Evolutionary conservation across 1,140 invertebrate species (phyloP).

Genomic region (Helicoverpa zea): DNA sequence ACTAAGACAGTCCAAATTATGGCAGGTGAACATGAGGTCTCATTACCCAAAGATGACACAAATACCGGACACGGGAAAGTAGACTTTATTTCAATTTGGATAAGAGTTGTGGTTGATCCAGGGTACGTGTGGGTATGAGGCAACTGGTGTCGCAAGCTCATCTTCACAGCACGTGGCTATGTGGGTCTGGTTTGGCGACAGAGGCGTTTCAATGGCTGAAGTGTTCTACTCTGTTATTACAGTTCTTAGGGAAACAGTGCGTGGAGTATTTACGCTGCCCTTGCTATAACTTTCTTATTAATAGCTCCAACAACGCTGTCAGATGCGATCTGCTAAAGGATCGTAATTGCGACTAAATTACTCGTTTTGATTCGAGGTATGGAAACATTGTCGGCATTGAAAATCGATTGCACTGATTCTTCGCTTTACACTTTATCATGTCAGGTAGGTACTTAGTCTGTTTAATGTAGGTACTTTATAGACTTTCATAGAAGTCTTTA

Average conservation of each 20-base stretch:
- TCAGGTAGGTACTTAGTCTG: no score
- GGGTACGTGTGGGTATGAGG: constrained; percentile 21
- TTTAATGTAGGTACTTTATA: background rate
- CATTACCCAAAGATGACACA: constrained; percentile 9
- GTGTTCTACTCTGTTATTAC: background rate
- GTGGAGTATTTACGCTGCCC: background rate
- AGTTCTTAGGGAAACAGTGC: background rate
- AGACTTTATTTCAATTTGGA: background rate
- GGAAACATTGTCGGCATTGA: no score
- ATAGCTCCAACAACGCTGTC: no score
- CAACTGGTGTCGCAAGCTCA: constrained; percentile 29
- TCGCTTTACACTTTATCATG: no score
- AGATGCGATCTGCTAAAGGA: no score
- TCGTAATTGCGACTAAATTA: no score
- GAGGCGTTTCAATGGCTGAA: background rate
- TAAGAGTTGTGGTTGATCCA: constrained; percentile 17
- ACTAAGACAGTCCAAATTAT: background rate
- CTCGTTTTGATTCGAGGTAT: no score
- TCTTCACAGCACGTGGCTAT: constrained; percentile 34
- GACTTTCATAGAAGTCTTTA: background rate
- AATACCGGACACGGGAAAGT: constrained; percentile 1
- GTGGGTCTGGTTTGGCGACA: constrained; percentile 24
- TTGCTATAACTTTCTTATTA: no score
- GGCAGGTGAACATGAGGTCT: background rate
- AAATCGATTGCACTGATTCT: no score